phyloP scores from a whole-genome alignment of 2,113 vertebrate species.

The Leptobrachium ailaonicum region DNA sequence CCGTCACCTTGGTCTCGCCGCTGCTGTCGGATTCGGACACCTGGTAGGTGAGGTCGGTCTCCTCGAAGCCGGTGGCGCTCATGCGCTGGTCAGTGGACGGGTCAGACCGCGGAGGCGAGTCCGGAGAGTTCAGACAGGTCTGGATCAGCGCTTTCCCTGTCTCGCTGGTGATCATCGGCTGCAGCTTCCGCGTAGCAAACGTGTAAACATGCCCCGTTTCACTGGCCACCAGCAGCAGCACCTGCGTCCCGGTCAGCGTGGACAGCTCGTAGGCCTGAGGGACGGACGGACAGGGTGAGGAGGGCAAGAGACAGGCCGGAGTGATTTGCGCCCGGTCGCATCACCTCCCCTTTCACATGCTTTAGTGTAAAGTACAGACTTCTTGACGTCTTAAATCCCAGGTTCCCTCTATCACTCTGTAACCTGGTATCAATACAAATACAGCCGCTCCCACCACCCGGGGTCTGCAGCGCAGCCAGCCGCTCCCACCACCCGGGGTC shows the following conservation, averaged over 20 bases:
- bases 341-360: no score
- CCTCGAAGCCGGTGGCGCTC: conserved; percentile 97
- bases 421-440: no score
- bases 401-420: no score
- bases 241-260: conserved; percentile 95
- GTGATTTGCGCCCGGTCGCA: no score
- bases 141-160: conserved; percentile 98
- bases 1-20: conserved; percentile 87
- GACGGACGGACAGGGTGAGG: neutral
- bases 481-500: no score
- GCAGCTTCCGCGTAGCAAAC: conserved; percentile 94
- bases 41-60: conserved; percentile 98
- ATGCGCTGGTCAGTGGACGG: conserved; percentile 97
- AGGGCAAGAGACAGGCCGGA: no score
- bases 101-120: conserved; percentile 92
- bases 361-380: no score
- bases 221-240: conserved; percentile 93
- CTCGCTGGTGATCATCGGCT: conserved; percentile 99
- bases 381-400: no score
- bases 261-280: conserved; percentile 93
- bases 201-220: conserved; percentile 98
- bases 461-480: no score
- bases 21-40: conserved; percentile 97
- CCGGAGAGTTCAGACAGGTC: conserved; percentile 97
- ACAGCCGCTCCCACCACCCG: no score